Percentiles rank a stretch among this genome's conserved stretches.
Evolutionary conservation across 1,140 invertebrate genomes (phyloP).

Genomic region (Drosophila melanica): DNA sequence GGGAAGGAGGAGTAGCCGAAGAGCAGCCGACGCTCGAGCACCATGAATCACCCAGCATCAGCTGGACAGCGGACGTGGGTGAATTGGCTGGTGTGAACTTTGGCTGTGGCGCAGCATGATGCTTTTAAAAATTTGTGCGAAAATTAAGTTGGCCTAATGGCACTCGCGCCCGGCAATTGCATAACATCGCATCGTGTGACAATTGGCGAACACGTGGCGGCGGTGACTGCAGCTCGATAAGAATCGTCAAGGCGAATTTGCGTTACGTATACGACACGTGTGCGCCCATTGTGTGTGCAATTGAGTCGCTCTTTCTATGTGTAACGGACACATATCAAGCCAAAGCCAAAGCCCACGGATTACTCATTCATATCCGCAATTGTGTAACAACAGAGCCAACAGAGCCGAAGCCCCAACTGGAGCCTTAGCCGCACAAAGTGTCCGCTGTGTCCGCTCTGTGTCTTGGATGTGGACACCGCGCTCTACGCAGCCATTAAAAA

Average conservation of each 20-base stretch:
- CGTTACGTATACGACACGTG: constrained; percentile 81
- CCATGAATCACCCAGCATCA: constrained; percentile 60
- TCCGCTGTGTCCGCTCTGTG: constrained; percentile 7
- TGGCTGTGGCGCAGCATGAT: constrained; percentile 63
- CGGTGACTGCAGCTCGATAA: constrained; percentile 52
- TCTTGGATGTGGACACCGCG: constrained; percentile 46
- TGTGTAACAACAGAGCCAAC: constrained; percentile 61
- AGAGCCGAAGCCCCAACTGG: background rate
- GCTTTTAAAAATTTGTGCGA: constrained; percentile 75
- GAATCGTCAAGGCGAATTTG: constrained; percentile 74
- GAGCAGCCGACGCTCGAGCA: constrained; percentile 7
- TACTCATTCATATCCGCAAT: constrained; percentile 82
- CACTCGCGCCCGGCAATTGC: constrained; percentile 54
- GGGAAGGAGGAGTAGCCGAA: constrained; percentile 21
- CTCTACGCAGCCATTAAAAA: constrained; percentile 78
- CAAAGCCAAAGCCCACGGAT: constrained; percentile 79
- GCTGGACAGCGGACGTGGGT: constrained; percentile 48
- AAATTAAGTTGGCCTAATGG: constrained; percentile 78
- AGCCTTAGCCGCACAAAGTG: constrained; percentile 5
- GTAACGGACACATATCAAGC: constrained; percentile 79
- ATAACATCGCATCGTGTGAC: constrained; percentile 37
- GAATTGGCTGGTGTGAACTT: constrained; percentile 47
- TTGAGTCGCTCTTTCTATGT: constrained; percentile 1
- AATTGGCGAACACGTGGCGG: constrained; percentile 55
- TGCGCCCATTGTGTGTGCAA: constrained; percentile 59